These are phyloP conservation scores for Thermophis baileyi DNA, from an alignment of 2,113 vertebrate species.

Conservation along the genomic window DNA sequence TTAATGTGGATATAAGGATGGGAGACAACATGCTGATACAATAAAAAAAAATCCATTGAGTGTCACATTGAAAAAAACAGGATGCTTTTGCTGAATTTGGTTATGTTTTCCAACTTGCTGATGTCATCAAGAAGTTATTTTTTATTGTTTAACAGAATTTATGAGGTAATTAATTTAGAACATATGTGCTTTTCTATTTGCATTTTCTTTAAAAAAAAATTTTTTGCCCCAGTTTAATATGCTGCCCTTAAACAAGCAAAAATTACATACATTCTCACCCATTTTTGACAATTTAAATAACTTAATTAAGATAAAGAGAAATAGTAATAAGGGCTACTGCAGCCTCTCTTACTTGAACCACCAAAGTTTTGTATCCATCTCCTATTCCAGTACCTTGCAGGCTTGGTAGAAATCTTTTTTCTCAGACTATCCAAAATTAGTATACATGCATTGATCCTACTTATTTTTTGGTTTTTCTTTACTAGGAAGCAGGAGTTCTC, in stretches of 20 bases:
- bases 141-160: constrained; percentile 76
- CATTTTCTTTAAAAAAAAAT: constrained; percentile 56
- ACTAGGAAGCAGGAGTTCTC: not conserved
- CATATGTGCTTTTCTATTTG: constrained; percentile 70
- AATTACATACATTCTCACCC: constrained; percentile 58
- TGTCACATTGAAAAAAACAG: constrained; percentile 63
- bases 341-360: not conserved
- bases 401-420: not conserved
- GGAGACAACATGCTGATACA: constrained; percentile 28
- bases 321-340: constrained; percentile 38
- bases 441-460: not conserved
- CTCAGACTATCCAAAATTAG: not conserved
- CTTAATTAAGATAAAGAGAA: constrained; percentile 57
- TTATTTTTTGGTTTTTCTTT: not conserved
- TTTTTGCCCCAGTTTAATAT: constrained; percentile 65
- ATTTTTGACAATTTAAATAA: constrained; percentile 54
- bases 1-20: constrained; percentile 22
- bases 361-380: constrained; percentile 17
- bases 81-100: constrained; percentile 60
- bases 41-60: constrained; percentile 35
- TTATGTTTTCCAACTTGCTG: constrained; percentile 67
- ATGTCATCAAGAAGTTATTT: constrained; percentile 73
- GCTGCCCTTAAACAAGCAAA: constrained; percentile 63
- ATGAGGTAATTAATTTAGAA: constrained; percentile 76
- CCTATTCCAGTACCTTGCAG: constrained; percentile 22